These are phyloP conservation scores for Tipula confusa DNA, from an alignment of 2,888 invertebrate genomes.

Conservation along the genomic window DNA sequence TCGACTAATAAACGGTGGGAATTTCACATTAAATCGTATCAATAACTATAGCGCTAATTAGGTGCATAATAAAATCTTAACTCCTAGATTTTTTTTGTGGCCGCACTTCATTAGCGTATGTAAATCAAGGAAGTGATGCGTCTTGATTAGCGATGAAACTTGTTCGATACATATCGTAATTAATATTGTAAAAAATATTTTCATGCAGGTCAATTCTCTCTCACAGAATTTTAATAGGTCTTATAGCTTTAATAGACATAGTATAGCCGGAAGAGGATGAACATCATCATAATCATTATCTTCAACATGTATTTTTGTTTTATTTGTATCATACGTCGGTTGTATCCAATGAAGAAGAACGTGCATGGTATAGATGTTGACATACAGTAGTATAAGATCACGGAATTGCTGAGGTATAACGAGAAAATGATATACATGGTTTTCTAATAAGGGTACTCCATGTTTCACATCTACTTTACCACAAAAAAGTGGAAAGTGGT, in stretches of 20 bases:
- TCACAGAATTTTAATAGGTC: not conserved
- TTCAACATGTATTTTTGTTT: not conserved
- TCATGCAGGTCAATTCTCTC: not conserved
- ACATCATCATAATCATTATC: constrained; percentile 16
- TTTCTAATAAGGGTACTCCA: too few species aligned
- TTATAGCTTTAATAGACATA: not conserved
- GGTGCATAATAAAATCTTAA: not conserved
- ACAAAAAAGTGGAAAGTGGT: too few species aligned
- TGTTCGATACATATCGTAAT: not conserved
- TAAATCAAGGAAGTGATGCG: not conserved
- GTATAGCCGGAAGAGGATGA: not conserved
- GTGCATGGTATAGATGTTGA: not conserved
- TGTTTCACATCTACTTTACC: too few species aligned
- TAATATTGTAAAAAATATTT: not conserved
- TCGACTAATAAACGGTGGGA: not conserved
- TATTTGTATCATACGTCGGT: not conserved
- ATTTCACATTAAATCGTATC: not conserved
- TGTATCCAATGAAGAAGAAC: not conserved
- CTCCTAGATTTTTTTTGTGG: not conserved
- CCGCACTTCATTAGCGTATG: not conserved
- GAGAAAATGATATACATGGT: not conserved
- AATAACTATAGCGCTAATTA: not conserved
- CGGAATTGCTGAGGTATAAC: not conserved
- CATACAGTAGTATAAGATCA: not conserved
- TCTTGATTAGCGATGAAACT: not conserved